phyloP scores from a whole-genome alignment of 2,888 invertebrate genomes.

The Mystacides longicornis region DNA sequence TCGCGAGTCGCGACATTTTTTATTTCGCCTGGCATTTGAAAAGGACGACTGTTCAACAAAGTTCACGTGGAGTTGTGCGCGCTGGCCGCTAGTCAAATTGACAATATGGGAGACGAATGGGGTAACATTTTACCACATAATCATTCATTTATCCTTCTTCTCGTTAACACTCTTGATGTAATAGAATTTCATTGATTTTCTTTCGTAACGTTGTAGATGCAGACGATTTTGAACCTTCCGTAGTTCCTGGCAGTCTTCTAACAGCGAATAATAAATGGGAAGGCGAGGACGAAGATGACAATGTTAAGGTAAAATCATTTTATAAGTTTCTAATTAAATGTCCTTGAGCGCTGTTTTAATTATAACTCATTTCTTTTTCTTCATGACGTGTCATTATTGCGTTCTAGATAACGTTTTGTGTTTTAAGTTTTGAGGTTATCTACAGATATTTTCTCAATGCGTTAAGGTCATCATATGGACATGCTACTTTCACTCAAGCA shows the following conservation, averaged over 20 bases:
- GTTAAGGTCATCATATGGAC: too few relatives aligned
- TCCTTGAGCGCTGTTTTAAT: background rate
- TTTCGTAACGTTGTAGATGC: conserved; percentile 50
- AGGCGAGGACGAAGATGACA: conserved; percentile 82
- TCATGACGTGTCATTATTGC: background rate
- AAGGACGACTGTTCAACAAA: conserved; percentile 11
- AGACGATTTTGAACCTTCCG: conserved; percentile 60
- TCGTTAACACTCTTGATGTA: conserved; percentile 12
- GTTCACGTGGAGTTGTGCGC: conserved; percentile 19
- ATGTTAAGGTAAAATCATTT: conserved; percentile 60
- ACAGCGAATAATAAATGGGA: conserved; percentile 59
- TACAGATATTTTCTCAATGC: background rate
- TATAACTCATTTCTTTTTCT: background rate
- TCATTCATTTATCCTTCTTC: conserved; percentile 26
- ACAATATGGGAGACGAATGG: conserved; percentile 24
- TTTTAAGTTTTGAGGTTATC: conserved; percentile 1
- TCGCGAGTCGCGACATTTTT: conserved; percentile 43
- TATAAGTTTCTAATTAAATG: background rate
- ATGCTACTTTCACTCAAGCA: too few relatives aligned
- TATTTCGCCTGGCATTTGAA: conserved; percentile 15
- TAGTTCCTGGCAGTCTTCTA: conserved; percentile 28
- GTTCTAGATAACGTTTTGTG: too few relatives aligned
- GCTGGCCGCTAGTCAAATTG: conserved; percentile 1
- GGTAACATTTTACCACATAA: conserved; percentile 20
- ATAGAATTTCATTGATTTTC: conserved; percentile 25